A percentile compares a stretch with the other conserved stretches of the same genome.
phyloP scores from a whole-genome alignment of 2,888 invertebrate genomes.

The Smittia aterrima region DNA sequence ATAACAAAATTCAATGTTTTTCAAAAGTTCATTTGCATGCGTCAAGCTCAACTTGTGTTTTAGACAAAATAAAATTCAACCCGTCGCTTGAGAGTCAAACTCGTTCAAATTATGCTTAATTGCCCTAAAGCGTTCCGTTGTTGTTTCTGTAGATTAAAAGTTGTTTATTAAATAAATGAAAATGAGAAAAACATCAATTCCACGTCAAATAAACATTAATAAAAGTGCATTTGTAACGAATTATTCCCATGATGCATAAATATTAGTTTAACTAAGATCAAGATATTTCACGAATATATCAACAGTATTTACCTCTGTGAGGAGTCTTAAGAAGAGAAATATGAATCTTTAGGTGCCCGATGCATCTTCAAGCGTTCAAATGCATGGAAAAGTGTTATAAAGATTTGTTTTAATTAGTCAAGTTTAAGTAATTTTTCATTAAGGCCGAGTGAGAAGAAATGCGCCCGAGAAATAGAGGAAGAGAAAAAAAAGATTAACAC shows the following conservation, averaged over 20 bases:
- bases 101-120: background rate
- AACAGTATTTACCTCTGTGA: background rate
- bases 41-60: background rate
- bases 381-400: conserved; percentile 31
- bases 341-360: background rate
- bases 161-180: conserved; percentile 32
- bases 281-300: background rate
- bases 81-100: background rate
- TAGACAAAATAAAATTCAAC: background rate
- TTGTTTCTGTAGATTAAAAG: conserved; percentile 22
- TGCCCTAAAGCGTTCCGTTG: background rate
- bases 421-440: conserved; percentile 26
- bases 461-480: background rate
- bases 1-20: background rate
- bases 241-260: conserved; percentile 25
- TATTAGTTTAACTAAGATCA: conserved; percentile 15
- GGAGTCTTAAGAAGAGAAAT: background rate
- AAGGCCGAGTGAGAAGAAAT: background rate
- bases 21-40: background rate
- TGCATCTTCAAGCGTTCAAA: background rate
- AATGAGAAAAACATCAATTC: conserved; percentile 29
- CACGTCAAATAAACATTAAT: conserved; percentile 36
- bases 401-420: conserved; percentile 36
- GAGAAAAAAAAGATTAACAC: conserved; percentile 24
- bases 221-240: conserved; percentile 39